These are phyloP conservation scores for Salvelinus fontinalis DNA, from an alignment of 2,113 vertebrate species.

Conservation along the genomic window DNA sequence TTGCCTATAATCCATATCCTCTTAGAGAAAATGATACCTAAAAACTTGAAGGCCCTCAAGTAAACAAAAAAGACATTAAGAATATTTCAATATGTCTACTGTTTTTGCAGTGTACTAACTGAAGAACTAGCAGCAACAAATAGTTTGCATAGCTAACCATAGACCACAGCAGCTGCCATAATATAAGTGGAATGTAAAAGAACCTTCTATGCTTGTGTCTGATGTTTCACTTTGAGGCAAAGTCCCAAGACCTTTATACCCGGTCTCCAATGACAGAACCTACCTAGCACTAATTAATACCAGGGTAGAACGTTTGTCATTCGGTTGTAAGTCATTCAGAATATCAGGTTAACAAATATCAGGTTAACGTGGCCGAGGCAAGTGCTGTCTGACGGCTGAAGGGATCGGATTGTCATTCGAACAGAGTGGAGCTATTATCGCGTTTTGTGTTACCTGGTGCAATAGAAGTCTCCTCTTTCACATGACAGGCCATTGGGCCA, in stretches of 20 bases:
- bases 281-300: conserved; percentile 43
- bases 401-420: conserved; percentile 41
- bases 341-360: conserved; percentile 53
- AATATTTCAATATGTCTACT: too few species aligned
- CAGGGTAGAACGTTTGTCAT: conserved; percentile 24
- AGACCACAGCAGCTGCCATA: conserved; percentile 7
- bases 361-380: conserved; percentile 30
- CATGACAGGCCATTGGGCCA: neutral
- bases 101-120: neutral
- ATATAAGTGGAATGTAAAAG: conserved; percentile 16
- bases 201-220: conserved; percentile 3
- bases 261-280: conserved; percentile 31
- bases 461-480: conserved; percentile 34
- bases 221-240: conserved; percentile 11
- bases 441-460: conserved; percentile 30
- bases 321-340: conserved; percentile 35
- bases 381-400: conserved; percentile 13
- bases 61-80: too few species aligned
- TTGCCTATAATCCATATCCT: neutral
- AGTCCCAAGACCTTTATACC: conserved; percentile 6
- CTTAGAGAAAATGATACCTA: neutral
- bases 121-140: neutral
- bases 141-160: neutral
- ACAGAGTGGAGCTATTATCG: conserved; percentile 25
- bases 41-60: too few species aligned